phyloP scores from a whole-genome alignment of 2,888 invertebrate genomes.

The Xestia sexstrigata region DNA sequence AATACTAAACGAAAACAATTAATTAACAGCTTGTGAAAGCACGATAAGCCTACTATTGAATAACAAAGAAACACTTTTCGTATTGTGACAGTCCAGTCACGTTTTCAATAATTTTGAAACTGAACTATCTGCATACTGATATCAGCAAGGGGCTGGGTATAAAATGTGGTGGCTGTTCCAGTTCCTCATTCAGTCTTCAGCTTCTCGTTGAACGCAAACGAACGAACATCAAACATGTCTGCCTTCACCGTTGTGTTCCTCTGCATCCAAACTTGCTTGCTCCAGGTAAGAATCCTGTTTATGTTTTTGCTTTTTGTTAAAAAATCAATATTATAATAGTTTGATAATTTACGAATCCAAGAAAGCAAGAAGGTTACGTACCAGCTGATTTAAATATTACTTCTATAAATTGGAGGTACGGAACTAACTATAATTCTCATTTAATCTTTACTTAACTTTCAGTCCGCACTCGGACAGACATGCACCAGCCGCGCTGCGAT shows the following conservation, averaged over 20 bases:
- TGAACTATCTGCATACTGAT: background rate
- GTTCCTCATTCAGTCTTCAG: background rate
- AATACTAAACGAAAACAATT: background rate
- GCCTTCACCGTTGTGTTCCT: conserved; percentile 30
- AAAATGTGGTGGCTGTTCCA: background rate
- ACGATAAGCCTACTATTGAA: background rate
- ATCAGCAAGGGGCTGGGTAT: background rate
- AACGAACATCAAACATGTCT: conserved; percentile 46
- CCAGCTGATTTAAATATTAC: no score
- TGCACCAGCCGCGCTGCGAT: conserved; percentile 3
- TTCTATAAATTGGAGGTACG: no score
- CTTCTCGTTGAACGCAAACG: background rate
- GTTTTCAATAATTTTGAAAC: background rate
- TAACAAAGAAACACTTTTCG: background rate
- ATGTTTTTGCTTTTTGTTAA: background rate
- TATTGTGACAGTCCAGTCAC: background rate
- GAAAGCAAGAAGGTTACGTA: no score
- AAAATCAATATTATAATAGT: background rate
- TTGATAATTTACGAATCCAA: no score
- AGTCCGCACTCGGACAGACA: background rate
- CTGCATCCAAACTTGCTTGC: background rate
- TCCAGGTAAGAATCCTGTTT: background rate
- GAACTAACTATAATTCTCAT: no score
- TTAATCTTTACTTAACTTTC: background rate
- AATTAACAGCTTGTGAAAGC: background rate